Evolutionary conservation across 2,797 vertebrate genomes (phyloP).

Genomic region (Molothrus ater): DNA sequence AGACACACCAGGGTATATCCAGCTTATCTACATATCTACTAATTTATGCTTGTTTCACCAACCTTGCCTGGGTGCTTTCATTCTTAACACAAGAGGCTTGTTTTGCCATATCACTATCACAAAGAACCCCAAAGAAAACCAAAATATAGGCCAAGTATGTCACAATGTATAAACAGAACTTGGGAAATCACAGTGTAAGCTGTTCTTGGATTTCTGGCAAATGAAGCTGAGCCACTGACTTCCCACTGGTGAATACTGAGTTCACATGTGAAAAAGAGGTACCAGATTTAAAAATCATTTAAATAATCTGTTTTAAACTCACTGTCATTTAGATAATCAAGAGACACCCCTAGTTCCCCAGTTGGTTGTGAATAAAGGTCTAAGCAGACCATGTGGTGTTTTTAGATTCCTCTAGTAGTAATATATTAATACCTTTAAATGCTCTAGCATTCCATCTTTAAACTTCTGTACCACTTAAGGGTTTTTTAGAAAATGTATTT

Average conservation of each 20-base stretch:
- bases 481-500: background rate
- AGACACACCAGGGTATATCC: background rate
- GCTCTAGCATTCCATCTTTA: background rate
- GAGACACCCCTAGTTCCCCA: background rate
- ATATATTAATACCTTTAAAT: background rate
- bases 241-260: background rate
- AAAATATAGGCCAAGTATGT: background rate
- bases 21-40: background rate
- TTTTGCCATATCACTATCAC: background rate
- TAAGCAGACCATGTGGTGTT: background rate
- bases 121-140: background rate
- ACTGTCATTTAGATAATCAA: background rate
- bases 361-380: background rate
- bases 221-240: background rate
- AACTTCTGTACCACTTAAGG: background rate
- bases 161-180: background rate
- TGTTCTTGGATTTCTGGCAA: background rate
- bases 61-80: background rate
- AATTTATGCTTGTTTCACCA: background rate
- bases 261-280: background rate
- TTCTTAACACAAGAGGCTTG: background rate
- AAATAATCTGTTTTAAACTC: background rate
- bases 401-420: background rate
- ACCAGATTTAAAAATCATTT: background rate
- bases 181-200: background rate